phyloP scores from a whole-genome alignment of 23 tunicate genomes.

The Styela plicata region DNA sequence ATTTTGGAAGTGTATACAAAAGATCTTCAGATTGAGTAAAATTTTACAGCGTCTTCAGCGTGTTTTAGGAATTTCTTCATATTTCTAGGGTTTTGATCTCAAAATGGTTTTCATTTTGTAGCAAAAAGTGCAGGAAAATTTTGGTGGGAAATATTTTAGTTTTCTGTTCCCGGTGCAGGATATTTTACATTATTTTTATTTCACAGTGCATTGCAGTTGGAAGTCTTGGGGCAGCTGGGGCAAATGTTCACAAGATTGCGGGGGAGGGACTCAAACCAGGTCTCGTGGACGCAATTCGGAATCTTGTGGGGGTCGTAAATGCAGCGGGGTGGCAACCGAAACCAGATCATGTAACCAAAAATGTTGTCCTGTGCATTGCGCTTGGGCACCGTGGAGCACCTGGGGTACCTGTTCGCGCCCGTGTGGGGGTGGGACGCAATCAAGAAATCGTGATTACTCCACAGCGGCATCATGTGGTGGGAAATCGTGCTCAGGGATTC shows the following conservation, averaged over 20 bases:
- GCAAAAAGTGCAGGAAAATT: too few species aligned
- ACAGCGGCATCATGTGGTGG: slow-evolving; percentile 32
- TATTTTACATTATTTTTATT: too few species aligned
- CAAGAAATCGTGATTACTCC: slow-evolving; percentile 4
- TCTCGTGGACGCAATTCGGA: slow-evolving; percentile 13
- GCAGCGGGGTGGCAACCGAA: slow-evolving; percentile 4
- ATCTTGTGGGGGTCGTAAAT: slow-evolving; percentile 31
- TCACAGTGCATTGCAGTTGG: slow-evolving; percentile 33
- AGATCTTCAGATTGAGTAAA: too few species aligned
- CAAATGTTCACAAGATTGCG: slow-evolving; percentile 35
- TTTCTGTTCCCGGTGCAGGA: too few species aligned
- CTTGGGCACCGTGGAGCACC: slow-evolving; percentile 35
- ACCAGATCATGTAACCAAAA: slow-evolving; percentile 29
- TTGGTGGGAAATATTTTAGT: too few species aligned
- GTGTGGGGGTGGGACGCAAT: slow-evolving; percentile 48
- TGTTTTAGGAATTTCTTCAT: too few species aligned
- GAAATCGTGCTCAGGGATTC: slow-evolving; percentile 14
- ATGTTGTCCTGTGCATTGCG: slow-evolving; percentile 51
- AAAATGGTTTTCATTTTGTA: too few species aligned
- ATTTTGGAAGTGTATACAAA: too few species aligned
- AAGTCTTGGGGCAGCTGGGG: slow-evolving; percentile 33
- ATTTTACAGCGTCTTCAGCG: too few species aligned
- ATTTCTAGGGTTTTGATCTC: too few species aligned
- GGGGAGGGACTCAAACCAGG: slow-evolving; percentile 38
- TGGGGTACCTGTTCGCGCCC: slow-evolving; percentile 25